Evolutionary conservation across 2,888 invertebrate genomes (phyloP).

Genomic region (Elmis aenea): DNA sequence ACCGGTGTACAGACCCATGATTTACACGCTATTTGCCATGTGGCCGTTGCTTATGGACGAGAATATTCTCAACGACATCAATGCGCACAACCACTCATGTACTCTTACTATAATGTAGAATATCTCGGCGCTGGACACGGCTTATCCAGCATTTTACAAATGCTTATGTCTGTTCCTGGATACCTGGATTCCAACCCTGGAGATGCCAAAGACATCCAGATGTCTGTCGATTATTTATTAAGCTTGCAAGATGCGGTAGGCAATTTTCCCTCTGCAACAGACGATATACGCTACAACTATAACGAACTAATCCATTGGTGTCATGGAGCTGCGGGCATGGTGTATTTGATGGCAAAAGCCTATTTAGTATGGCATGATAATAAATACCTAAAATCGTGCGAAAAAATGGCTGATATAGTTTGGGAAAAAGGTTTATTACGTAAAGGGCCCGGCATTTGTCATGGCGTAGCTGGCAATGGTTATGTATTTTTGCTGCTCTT

Average conservation of each 20-base stretch:
- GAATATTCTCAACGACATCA: conserved; percentile 57
- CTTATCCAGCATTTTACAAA: conserved; percentile 60
- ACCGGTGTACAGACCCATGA: conserved; percentile 47
- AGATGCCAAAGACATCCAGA: conserved; percentile 56
- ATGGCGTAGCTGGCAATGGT: conserved; percentile 80
- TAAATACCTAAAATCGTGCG: conserved; percentile 64
- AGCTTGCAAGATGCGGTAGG: conserved; percentile 64
- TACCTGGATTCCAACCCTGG: conserved; percentile 52
- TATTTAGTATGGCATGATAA: conserved; percentile 68
- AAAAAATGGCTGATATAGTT: conserved; percentile 67
- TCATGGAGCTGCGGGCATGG: conserved; percentile 79
- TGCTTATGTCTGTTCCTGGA: conserved; percentile 56
- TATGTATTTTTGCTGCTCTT: conserved; percentile 75
- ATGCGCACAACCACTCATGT: conserved; percentile 70
- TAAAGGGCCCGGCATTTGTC: conserved; percentile 88
- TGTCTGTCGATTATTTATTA: conserved; percentile 62
- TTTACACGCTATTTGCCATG: conserved; percentile 61
- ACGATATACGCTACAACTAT: conserved; percentile 54
- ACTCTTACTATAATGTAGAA: conserved; percentile 67
- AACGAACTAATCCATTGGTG: conserved; percentile 86
- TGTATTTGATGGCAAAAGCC: conserved; percentile 78
- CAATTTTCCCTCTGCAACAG: conserved; percentile 55
- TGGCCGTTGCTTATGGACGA: conserved; percentile 67
- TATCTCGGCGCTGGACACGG: conserved; percentile 73
- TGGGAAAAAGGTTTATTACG: conserved; percentile 78